Percentiles rank a stretch among this genome's conserved stretches.
phyloP scores from a whole-genome alignment of 2,888 invertebrate genomes.

The Rapana venosa region DNA sequence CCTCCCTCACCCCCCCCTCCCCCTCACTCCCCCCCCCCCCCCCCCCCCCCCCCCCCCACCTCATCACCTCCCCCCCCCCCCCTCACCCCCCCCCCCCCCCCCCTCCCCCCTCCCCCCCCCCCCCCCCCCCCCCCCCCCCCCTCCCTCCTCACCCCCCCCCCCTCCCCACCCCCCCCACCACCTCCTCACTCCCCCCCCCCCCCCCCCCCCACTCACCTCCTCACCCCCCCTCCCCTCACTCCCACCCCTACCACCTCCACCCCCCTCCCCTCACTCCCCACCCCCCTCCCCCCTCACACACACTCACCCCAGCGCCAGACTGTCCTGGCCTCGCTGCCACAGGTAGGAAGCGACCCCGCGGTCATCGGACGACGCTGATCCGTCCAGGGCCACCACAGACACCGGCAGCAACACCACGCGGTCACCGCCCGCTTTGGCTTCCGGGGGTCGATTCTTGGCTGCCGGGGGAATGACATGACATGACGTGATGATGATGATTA shows the following conservation, averaged over 20 bases:
- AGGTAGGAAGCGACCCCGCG: constrained; percentile 89
- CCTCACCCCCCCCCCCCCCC: background rate
- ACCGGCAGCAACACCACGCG: constrained; percentile 87
- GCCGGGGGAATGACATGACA: constrained; percentile 42
- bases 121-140: background rate
- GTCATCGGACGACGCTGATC: constrained; percentile 91
- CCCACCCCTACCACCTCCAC: no score
- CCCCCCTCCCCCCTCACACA: no score
- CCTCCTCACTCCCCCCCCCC: background rate
- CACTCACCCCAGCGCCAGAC: constrained; percentile 85
- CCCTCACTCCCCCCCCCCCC: background rate
- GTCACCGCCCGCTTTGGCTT: constrained; percentile 93
- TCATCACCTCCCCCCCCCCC: background rate
- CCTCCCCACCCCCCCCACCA: background rate
- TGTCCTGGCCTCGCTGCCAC: constrained; percentile 87
- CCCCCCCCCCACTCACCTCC: background rate
- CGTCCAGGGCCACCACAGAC: constrained; percentile 88
- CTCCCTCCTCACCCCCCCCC: background rate
- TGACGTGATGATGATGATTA: background rate
- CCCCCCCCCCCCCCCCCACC: background rate
- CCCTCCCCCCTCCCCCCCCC: background rate
- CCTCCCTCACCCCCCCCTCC: background rate
- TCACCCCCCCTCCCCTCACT: no score
- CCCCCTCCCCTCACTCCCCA: background rate
- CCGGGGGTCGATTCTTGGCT: constrained; percentile 93